A percentile compares a stretch with the other conserved stretches of the same genome.
Conservation (phyloP, 1,140 invertebrate species). For the Ceratosolen fusciceps region DNA sequence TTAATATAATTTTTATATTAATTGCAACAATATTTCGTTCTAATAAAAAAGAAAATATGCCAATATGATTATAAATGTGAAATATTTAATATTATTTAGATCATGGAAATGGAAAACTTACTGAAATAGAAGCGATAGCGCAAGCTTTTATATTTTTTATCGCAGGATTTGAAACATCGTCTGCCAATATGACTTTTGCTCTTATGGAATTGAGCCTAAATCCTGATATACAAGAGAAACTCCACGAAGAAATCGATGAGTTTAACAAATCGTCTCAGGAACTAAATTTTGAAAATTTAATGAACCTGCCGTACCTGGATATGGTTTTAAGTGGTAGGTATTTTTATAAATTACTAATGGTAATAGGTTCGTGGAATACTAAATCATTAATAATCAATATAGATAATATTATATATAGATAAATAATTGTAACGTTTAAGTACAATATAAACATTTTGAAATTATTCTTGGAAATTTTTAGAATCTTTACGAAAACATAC, state of each 20-base stretch:
- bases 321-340: constrained; percentile 53
- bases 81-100: constrained; percentile 1
- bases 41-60: background rate
- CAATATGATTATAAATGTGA: background rate
- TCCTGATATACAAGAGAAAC: constrained; percentile 59
- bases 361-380: too few relatives aligned
- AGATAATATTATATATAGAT: background rate
- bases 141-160: constrained; percentile 56
- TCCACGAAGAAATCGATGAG: constrained; percentile 57
- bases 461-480: constrained; percentile 38
- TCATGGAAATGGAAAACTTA: constrained; percentile 9
- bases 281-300: constrained; percentile 63
- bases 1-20: background rate
- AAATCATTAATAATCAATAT: too few relatives aligned
- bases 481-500: constrained; percentile 70
- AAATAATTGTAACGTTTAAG: background rate
- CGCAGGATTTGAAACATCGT: constrained; percentile 57
- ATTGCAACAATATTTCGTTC: background rate
- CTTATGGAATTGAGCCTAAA: constrained; percentile 59
- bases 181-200: constrained; percentile 47
- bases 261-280: constrained; percentile 46
- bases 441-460: background rate
- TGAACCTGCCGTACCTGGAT: constrained; percentile 68
- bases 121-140: constrained; percentile 45
- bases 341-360: background rate